Evolutionary conservation across 2,113 vertebrate genomes (phyloP).

Genomic region (Coregonus clupeaformis): DNA sequence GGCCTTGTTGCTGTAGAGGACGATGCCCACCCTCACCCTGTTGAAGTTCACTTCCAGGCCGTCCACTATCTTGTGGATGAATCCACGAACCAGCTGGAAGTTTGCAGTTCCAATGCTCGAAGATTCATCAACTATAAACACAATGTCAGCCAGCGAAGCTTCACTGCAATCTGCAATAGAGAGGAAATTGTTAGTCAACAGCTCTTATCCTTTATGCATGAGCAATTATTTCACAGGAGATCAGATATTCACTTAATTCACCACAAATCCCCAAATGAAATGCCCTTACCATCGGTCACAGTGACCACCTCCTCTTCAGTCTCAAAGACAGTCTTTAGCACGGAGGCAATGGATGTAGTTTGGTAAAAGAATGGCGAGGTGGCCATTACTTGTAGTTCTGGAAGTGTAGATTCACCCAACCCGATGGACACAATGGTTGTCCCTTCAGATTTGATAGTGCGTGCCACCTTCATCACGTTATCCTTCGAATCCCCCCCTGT

Average conservation of each 20-base stretch:
- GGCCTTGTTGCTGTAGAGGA: slow-evolving; percentile 65
- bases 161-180: slow-evolving; percentile 70
- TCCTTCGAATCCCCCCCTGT: slow-evolving; percentile 73
- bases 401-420: slow-evolving; percentile 34
- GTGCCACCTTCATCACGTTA: slow-evolving; percentile 38
- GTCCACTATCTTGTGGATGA: slow-evolving; percentile 73
- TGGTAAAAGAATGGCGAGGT: slow-evolving; percentile 36
- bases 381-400: slow-evolving; percentile 54
- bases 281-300: slow-evolving; percentile 37
- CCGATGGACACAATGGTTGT: slow-evolving; percentile 70
- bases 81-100: slow-evolving; percentile 72
- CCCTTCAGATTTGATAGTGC: slow-evolving; percentile 63
- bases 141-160: slow-evolving; percentile 74
- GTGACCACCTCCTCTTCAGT: slow-evolving; percentile 21
- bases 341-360: not conserved
- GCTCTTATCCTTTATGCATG: not conserved
- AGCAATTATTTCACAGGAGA: too few relatives aligned
- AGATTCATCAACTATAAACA: slow-evolving; percentile 82
- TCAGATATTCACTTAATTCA: not conserved
- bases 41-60: slow-evolving; percentile 59
- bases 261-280: not conserved
- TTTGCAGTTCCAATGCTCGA: slow-evolving; percentile 54
- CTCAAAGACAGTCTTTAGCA: slow-evolving; percentile 57
- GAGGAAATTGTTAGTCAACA: not conserved
- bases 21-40: slow-evolving; percentile 74